phyloP scores from a whole-genome alignment of 2,888 invertebrate genomes.

The Gerris lacustris region DNA sequence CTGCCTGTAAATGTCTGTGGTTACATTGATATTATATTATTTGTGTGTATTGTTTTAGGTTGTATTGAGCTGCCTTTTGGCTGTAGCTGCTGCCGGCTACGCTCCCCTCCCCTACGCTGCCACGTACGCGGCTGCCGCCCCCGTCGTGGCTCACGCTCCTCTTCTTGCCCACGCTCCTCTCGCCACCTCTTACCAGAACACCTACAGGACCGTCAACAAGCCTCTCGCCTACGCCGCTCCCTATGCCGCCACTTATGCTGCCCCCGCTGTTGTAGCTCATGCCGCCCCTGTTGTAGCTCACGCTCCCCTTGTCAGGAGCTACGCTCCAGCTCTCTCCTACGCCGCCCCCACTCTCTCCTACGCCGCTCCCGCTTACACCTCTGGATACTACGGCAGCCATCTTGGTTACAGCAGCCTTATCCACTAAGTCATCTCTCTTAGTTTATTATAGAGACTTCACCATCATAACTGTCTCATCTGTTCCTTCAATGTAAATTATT shows the following conservation, averaged over 20 bases:
- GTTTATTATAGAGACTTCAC: too few species aligned
- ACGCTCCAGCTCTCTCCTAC: constrained; percentile 36
- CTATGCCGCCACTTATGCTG: not conserved
- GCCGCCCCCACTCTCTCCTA: constrained; percentile 44
- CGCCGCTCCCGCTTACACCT: constrained; percentile 30
- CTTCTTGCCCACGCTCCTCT: constrained; percentile 40
- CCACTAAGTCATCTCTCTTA: constrained; percentile 11
- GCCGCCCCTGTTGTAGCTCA: constrained; percentile 7
- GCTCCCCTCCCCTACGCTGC: constrained; percentile 31
- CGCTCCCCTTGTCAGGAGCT: constrained; percentile 29
- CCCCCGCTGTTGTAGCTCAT: not conserved
- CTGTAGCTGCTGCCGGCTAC: constrained; percentile 7
- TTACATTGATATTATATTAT: too few species aligned
- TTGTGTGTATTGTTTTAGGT: not conserved
- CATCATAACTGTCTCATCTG: too few species aligned
- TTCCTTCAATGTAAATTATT: too few species aligned
- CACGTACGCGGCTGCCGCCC: constrained; percentile 34
- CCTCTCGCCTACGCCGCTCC: constrained; percentile 11
- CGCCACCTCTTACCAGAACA: constrained; percentile 53
- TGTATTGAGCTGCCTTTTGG: constrained; percentile 9
- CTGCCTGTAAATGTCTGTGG: too few species aligned
- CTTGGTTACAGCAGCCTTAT: constrained; percentile 26
- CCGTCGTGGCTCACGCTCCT: constrained; percentile 17
- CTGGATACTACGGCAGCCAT: constrained; percentile 27
- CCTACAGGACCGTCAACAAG: constrained; percentile 41